Percentiles rank a stretch among this genome's conserved stretches.
Conservation (phyloP, 1,140 invertebrate species). For the Caerostris darwini region DNA sequence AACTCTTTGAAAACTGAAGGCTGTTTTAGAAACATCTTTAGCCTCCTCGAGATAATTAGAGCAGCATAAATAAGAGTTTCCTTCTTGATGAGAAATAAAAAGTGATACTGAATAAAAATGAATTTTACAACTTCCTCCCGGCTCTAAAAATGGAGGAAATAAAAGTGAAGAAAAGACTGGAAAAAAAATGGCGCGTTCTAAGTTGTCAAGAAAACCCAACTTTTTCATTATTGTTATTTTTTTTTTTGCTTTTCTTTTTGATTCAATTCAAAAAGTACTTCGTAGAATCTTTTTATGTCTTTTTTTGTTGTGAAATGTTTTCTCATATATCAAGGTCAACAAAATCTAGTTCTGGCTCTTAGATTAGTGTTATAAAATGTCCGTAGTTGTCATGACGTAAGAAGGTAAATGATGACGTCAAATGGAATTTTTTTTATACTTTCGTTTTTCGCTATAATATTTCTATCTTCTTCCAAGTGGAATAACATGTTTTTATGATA, state of each 20-base stretch:
- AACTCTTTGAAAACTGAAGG: too few relatives aligned
- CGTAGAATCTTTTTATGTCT: not conserved
- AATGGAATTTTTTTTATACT: not conserved
- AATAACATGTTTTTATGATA: not conserved
- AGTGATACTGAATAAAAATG: not conserved
- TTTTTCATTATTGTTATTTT: not conserved
- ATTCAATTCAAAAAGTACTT: not conserved
- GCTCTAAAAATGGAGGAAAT: not conserved
- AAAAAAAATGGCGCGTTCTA: not conserved
- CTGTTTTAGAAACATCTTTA: too few relatives aligned
- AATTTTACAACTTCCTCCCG: not conserved
- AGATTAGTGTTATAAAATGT: not conserved
- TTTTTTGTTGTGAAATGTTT: not conserved
- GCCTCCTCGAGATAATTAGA: not conserved
- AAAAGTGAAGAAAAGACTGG: not conserved
- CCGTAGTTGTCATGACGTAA: not conserved
- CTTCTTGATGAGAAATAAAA: not conserved
- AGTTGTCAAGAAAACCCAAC: not conserved
- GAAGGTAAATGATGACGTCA: not conserved
- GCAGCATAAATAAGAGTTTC: not conserved
- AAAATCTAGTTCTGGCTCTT: not conserved
- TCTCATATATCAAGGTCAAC: not conserved
- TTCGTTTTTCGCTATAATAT: not conserved
- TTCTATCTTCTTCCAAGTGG: not conserved
- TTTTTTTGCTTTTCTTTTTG: not conserved